Evolutionary conservation across 2,113 vertebrate genomes (phyloP).

Genomic region (Strigops habroptila): DNA sequence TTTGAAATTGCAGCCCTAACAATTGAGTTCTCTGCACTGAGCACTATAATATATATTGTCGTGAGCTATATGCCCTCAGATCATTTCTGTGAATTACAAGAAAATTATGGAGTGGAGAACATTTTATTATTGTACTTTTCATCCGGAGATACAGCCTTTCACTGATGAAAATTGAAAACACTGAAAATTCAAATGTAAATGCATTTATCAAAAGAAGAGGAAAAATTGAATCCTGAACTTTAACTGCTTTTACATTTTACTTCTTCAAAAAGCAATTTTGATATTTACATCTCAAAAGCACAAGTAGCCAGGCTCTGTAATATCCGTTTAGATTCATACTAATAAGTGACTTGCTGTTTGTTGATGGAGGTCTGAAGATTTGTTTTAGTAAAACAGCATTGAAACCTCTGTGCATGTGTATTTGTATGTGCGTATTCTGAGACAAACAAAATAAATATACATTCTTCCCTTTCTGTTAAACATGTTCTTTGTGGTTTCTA

Average conservation of each 20-base stretch:
- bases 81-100: conserved; percentile 59
- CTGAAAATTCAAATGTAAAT: conserved; percentile 67
- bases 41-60: conserved; percentile 38
- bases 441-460: background rate
- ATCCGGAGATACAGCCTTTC: conserved; percentile 37
- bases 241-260: conserved; percentile 49
- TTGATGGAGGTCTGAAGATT: background rate
- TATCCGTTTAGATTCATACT: conserved; percentile 1
- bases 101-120: conserved; percentile 58
- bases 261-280: conserved; percentile 39
- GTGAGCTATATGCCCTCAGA: conserved; percentile 47
- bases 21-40: conserved; percentile 41
- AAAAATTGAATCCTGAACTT: conserved; percentile 51
- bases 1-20: conserved; percentile 48
- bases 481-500: background rate
- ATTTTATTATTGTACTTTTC: conserved; percentile 59
- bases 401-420: background rate
- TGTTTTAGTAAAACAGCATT: conserved; percentile 16
- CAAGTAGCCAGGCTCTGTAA: background rate
- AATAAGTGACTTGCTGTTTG: background rate
- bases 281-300: conserved; percentile 50
- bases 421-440: background rate
- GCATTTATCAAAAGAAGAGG: conserved; percentile 52
- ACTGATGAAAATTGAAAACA: conserved; percentile 61
- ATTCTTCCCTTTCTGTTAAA: background rate